Evolutionary conservation across 2,888 invertebrate genomes (phyloP).

Genomic region (Platycnemis pennipes): DNA sequence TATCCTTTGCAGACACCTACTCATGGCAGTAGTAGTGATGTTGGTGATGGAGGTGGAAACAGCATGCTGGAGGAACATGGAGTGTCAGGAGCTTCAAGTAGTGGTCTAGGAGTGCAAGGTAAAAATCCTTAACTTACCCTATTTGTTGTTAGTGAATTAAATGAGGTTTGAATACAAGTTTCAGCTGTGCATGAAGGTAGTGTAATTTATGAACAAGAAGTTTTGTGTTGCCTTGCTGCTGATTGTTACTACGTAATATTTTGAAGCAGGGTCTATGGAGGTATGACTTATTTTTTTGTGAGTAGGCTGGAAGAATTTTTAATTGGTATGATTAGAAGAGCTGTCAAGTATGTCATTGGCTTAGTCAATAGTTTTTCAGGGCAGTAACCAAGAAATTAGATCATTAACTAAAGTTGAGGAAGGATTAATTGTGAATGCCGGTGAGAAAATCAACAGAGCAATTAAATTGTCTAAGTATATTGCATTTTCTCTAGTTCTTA

Average conservation of each 20-base stretch:
- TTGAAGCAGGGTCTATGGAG: not conserved
- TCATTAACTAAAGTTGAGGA: too few species aligned
- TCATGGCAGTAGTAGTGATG: slow-evolving; percentile 58
- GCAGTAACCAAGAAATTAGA: too few species aligned
- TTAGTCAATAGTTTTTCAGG: too few species aligned
- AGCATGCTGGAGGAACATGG: slow-evolving; percentile 55
- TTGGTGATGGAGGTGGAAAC: slow-evolving; percentile 55
- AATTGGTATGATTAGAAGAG: not conserved
- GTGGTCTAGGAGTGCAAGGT: slow-evolving; percentile 60
- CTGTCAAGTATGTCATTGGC: too few species aligned
- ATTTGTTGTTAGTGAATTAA: not conserved
- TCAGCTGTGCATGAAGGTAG: not conserved
- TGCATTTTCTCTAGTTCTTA: too few species aligned
- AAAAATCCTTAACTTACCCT: slow-evolving; percentile 13
- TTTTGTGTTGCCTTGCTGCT: not conserved
- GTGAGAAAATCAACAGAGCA: too few species aligned
- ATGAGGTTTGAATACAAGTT: not conserved
- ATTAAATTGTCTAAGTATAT: too few species aligned
- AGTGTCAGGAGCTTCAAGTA: slow-evolving; percentile 51
- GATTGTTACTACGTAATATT: not conserved
- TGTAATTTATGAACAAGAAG: not conserved
- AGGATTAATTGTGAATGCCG: too few species aligned
- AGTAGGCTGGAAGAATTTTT: not conserved
- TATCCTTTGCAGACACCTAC: slow-evolving; percentile 17
- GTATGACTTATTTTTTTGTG: not conserved